phyloP scores from a whole-genome alignment of 1,140 invertebrate genomes.

The Apis cerana region DNA sequence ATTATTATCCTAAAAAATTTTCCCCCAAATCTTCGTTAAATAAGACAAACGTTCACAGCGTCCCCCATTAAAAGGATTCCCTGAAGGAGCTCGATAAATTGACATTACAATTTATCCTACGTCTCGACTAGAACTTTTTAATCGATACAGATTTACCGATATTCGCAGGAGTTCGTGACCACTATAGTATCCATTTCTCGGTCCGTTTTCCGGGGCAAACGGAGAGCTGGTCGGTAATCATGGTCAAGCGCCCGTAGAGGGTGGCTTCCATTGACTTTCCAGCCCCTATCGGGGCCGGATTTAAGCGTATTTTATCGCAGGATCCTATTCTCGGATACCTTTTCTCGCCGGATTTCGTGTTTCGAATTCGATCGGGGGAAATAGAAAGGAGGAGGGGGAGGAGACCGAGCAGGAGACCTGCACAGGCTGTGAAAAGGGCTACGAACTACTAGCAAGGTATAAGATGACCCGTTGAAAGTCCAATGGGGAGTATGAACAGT shows the following conservation, averaged over 20 bases:
- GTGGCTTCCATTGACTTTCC: conserved; percentile 1
- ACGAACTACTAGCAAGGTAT: not conserved
- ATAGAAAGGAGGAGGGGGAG: not conserved
- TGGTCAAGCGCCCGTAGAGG: not conserved
- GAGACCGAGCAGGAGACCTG: not conserved
- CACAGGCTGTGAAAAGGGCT: not conserved
- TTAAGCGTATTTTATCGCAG: conserved; percentile 21
- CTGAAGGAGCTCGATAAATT: not conserved
- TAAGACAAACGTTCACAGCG: not conserved
- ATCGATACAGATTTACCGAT: conserved; percentile 23
- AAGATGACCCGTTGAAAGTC: conserved; percentile 72
- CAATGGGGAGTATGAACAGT: conserved; percentile 42
- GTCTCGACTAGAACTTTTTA: conserved; percentile 1
- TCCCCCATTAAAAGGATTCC: not conserved
- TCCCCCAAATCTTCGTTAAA: too few relatives aligned
- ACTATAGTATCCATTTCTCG: not conserved
- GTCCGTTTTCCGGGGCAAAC: not conserved
- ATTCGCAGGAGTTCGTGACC: not conserved
- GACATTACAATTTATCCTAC: not conserved
- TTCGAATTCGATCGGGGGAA: conserved; percentile 7
- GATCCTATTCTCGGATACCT: conserved; percentile 25
- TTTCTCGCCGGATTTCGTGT: not conserved
- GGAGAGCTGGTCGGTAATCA: not conserved
- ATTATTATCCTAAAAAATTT: too few relatives aligned
- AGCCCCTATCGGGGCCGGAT: too few relatives aligned